Evolutionary conservation across 2,113 vertebrate species (phyloP), one percentile per base, ranked within the genome.

Genomic region (Stigmatopora nigra): DNA sequence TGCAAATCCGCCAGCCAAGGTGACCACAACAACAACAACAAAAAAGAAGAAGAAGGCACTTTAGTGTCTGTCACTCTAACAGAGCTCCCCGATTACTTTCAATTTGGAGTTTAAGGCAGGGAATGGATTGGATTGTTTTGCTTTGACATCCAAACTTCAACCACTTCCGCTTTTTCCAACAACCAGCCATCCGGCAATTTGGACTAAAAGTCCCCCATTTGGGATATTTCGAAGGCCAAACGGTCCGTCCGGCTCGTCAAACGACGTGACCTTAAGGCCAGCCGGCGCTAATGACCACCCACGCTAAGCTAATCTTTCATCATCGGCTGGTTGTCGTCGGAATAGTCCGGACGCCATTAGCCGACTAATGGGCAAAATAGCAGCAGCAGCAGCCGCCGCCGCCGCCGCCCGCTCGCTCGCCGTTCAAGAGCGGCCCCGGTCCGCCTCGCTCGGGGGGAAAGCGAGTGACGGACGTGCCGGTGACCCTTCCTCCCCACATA

Each of bases 281-380:
- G 70, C 63, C 75, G 71, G 76, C 72, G 73, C 80, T 83, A 86
- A 85, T 80, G 78, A 72, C 16, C 20, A 49, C 64, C 69, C 46
- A 62, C 71, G 67, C 78, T 78, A 78, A 85, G 83, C 82, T 87
- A 83, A 86, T 89, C 87, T 86, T 84, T 87, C 82, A 82, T 86
- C 83, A 87, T 87, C 79, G 80, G 69, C 73, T 63, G 48, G 48
- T 61, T 59, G 3, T 65, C 72, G 80, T 77, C 79, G 67, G 78
- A 85, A 83, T 79, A 74, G 80, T 85, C 84, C 65, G 70, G 79
- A 75, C 78, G 78, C 82, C 78, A 82, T 87, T 87, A 86, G 83
- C 64, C 49, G 69, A 67, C 78, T 86, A 86, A 88, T 82, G 82
- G 80, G 79, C 86, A 87, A 61, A 89, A 87, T 86, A 85, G 25